Evolutionary conservation across 1,140 invertebrate genomes (phyloP), one percentile per base, ranked within the genome.

Genomic region (Drosophila chauvacae): DNA sequence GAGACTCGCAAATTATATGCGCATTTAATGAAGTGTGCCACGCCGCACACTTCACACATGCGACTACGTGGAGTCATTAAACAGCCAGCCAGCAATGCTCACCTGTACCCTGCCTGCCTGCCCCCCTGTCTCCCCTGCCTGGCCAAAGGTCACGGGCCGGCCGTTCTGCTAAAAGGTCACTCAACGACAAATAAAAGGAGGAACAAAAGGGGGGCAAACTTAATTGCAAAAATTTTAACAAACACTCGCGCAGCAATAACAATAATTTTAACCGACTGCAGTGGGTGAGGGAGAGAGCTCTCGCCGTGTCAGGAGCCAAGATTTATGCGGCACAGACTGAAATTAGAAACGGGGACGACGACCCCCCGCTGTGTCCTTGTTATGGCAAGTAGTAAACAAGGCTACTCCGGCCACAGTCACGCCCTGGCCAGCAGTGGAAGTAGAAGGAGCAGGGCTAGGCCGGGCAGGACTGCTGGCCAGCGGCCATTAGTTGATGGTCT

Each of bases 191-290:
- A 71, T 79, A 57, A 78, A 71, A 62, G 81, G 65, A 71, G 74
- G 79, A 48, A 79, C 1, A 7, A 13, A 35, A 33, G 23, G 62
- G 11, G 10, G 80, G 69, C 75, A 78, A 83, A 83, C 80, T 83
- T 83, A 83, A 83, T 83, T 83, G 80, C 80, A 59, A 81, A 75
- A 83, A 83, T 83, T 83, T 83, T 83, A 83, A 83, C 80, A 83
- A 83, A 83, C 80, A 83, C 65, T 79, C 75, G 57, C 53, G 44
- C 57, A 63, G 80, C 80, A 83, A 83, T 83, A 83, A 79, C 80
- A 83, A 83, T 83, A 83, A 83, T 83, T 83, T 83, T 76, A 78
- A 82, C 75, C 73, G 64, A 73, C 77, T 75, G 61, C 60, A 50
- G 71, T 57, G 51, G 59, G 63, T 47, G 62, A 2, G 28, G 39